These are phyloP conservation scores for Lepus timidus DNA, from an alignment of 2,113 vertebrate genomes.

Conservation along the genomic window DNA sequence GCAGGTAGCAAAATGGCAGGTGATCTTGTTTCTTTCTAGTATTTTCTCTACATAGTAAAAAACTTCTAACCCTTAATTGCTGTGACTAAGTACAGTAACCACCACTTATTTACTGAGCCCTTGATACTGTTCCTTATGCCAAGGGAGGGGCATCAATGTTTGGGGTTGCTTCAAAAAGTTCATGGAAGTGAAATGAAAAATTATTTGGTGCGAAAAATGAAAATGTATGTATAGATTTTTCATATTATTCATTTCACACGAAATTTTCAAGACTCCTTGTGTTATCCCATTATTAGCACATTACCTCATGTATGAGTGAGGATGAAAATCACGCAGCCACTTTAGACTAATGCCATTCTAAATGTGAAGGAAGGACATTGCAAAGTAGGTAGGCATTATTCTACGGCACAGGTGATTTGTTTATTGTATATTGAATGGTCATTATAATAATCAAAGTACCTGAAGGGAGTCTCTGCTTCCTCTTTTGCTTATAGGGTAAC, in stretches of 20 bases:
- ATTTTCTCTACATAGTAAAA: slow-evolving; percentile 12
- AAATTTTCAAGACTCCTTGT: too few species aligned
- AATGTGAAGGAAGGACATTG: neutral
- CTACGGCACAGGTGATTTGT: neutral
- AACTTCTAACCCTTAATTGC: neutral
- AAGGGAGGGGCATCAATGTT: neutral
- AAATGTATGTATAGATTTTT: too few species aligned
- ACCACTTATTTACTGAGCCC: neutral
- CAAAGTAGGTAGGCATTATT: neutral
- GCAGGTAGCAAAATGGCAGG: neutral
- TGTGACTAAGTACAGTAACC: neutral
- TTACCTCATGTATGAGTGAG: neutral
- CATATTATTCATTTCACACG: too few species aligned
- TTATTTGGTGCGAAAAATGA: too few species aligned
- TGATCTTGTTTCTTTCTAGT: slow-evolving; percentile 33
- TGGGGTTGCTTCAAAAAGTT: too few species aligned
- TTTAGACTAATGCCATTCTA: neutral
- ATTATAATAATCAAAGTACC: slow-evolving; percentile 76
- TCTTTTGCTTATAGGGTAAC: slow-evolving; percentile 45
- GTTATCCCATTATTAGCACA: neutral
- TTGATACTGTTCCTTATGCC: neutral
- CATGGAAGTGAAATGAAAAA: too few species aligned
- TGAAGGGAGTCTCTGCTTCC: slow-evolving; percentile 70
- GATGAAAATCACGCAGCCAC: neutral
- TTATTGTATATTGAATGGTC: slow-evolving; percentile 16